Conservation (phyloP, 1,140 invertebrate species). For the Cydia splendana region DNA sequence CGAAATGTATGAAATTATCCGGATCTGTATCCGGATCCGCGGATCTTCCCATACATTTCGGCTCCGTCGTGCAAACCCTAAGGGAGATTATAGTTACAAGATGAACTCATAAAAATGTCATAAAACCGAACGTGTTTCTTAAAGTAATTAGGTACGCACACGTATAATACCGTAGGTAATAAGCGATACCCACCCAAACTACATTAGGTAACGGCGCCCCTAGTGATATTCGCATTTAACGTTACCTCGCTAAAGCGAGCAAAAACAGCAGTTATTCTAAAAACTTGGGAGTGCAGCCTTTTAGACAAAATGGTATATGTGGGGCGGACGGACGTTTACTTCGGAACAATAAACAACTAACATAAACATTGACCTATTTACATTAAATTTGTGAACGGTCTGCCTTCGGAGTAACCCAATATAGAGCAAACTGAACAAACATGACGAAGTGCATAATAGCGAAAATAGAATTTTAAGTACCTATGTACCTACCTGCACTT, state of each 20-base stretch:
- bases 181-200: neutral
- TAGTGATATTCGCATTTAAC: slow-evolving; percentile 16
- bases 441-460: slow-evolving; percentile 13
- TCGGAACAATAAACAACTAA: slow-evolving; percentile 33
- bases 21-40: too few species aligned
- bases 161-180: neutral
- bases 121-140: slow-evolving; percentile 13
- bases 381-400: slow-evolving; percentile 18
- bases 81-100: slow-evolving; percentile 15
- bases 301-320: slow-evolving; percentile 36
- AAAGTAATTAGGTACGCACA: slow-evolving; percentile 27
- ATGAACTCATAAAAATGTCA: slow-evolving; percentile 10
- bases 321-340: slow-evolving; percentile 31
- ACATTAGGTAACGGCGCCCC: slow-evolving; percentile 8
- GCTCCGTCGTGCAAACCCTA: too few species aligned
- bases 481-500: neutral
- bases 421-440: slow-evolving; percentile 4
- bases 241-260: neutral
- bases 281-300: slow-evolving; percentile 36
- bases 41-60: too few species aligned
- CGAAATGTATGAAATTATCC: too few species aligned
- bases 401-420: slow-evolving; percentile 12
- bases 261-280: slow-evolving; percentile 27
- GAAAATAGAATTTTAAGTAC: neutral
- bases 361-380: slow-evolving; percentile 40